Base-by-base conservation (phyloP, 2,797 vertebrate species). In the Craterocephalus amniculus region DNA sequence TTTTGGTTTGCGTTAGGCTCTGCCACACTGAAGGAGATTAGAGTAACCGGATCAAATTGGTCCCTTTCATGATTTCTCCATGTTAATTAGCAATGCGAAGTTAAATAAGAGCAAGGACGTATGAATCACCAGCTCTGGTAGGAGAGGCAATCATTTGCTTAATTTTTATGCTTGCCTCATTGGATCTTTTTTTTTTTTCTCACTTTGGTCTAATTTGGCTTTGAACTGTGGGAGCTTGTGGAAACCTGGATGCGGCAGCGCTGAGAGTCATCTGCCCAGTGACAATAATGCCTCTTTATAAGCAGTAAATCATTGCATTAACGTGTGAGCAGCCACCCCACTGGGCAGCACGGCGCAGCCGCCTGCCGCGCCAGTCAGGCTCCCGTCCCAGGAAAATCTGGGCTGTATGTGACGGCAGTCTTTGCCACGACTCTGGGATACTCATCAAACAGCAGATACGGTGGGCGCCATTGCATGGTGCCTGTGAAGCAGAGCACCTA, bases 231-330 rank as follows among this genome's bases (percentile, higher is more conserved):
- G 57, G 27, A 68, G 36, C 60, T 40, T 9, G 62, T 63, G 2
- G 31, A 70, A 88, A 84, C 72, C 85, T 89, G 83, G 82, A 88
- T 1, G 16, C n/a, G 1, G 58, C 9, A 20, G 27, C 1, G 62
- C 64, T 2, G 24, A 32, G 35, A 79, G 76, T 80, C 68, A 51
- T 84, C 74, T 77, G 78, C 75, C 79, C 86, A 59, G 70, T 59
- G 78, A 86, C 82, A 82, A 85, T 79, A 85, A 86, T 80, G 84
- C 80, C 72, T 83, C 68, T 89, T 86, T 83, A 90, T 91, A 83
- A 88, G 83, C 66, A 64, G 72, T 79, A 78, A 88, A 90, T 90
- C 78, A 87, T 86, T 78, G 67, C 83, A 86, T 89, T 88, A 89
- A 73, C 58, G 32, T 83, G 72, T 43, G 87, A 87, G 80, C 70